Percentiles rank a stretch among this genome's conserved stretches.
Conservation (phyloP, 2,888 invertebrate species). For the Dicyrtomina minuta region DNA sequence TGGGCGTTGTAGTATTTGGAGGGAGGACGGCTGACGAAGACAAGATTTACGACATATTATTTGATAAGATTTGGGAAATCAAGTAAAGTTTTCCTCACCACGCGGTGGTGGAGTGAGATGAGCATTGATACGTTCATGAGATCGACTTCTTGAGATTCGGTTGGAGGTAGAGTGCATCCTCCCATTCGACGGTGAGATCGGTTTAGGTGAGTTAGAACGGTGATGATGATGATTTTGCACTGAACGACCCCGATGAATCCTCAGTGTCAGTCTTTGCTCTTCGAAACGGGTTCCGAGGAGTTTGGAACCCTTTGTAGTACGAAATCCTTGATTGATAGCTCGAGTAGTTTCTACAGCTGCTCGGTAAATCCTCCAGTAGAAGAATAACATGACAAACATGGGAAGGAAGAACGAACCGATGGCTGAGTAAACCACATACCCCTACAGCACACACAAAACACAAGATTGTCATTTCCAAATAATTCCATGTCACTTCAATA, state of each 20-base stretch:
- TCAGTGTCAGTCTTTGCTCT: constrained; percentile 83
- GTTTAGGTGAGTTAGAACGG: constrained; percentile 40
- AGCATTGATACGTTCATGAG: constrained; percentile 52
- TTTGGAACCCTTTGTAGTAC: constrained; percentile 74
- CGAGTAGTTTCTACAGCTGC: constrained; percentile 91
- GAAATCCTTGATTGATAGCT: constrained; percentile 84
- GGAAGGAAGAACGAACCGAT: constrained; percentile 91
- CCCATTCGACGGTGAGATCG: constrained; percentile 30
- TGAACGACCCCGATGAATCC: constrained; percentile 85
- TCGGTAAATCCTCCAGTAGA: constrained; percentile 94
- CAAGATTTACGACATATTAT: constrained; percentile 17
- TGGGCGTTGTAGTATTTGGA: not conserved
- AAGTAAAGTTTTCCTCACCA: constrained; percentile 35
- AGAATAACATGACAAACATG: constrained; percentile 96
- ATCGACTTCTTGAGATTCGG: constrained; percentile 51
- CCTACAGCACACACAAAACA: constrained; percentile 56
- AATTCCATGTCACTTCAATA: too few species aligned
- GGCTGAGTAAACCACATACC: constrained; percentile 95
- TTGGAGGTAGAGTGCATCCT: constrained; percentile 36
- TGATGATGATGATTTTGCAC: constrained; percentile 59
- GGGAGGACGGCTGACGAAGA: constrained; percentile 1
- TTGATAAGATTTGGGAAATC: constrained; percentile 22
- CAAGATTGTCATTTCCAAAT: too few species aligned
- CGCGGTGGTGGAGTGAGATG: constrained; percentile 52
- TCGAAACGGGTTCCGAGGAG: constrained; percentile 68